A percentile compares a stretch with the other conserved stretches of the same genome.
Conservation (phyloP, 2,113 vertebrate genomes). For the Malurus alboscapulatus region DNA sequence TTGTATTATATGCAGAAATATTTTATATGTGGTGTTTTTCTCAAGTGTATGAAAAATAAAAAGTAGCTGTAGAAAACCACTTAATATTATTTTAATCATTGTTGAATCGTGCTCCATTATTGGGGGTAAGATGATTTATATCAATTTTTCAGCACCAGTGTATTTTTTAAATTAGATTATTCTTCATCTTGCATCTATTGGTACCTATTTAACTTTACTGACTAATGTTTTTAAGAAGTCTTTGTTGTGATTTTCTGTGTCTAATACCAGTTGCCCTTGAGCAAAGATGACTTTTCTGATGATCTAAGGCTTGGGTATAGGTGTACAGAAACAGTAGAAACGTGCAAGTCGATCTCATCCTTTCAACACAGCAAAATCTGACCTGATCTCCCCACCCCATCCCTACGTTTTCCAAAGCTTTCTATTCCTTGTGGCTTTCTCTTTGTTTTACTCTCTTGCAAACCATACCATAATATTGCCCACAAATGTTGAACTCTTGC, state of each 20-base stretch:
- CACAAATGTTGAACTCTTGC: background rate
- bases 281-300: background rate
- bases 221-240: background rate
- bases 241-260: background rate
- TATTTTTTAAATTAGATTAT: background rate
- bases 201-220: background rate
- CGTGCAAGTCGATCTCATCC: background rate
- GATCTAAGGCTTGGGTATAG: background rate
- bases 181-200: background rate
- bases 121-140: background rate
- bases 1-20: background rate
- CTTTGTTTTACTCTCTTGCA: background rate
- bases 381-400: background rate
- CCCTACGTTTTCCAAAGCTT: background rate
- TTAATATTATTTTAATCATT: background rate
- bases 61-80: background rate
- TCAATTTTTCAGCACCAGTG: background rate
- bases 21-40: background rate
- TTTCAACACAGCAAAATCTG: background rate
- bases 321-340: background rate
- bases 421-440: background rate
- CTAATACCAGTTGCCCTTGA: background rate
- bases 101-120: background rate
- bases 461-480: background rate
- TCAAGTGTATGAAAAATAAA: background rate